Evolutionary conservation across 2,797 vertebrate genomes (phyloP).

Genomic region (Pogoniulus pusillus): DNA sequence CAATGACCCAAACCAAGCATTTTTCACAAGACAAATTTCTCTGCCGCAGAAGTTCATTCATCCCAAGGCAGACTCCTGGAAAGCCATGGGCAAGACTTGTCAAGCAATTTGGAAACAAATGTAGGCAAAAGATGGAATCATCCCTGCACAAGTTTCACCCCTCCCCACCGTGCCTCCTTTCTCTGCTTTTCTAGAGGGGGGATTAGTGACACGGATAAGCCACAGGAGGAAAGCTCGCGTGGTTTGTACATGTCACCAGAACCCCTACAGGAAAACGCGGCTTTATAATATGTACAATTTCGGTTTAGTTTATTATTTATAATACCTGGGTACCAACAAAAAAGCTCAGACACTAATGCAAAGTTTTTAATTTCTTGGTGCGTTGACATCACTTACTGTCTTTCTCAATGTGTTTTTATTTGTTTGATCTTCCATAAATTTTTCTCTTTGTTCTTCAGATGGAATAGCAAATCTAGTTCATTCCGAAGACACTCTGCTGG

Average conservation of each 20-base stretch:
- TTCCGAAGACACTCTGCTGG: neutral
- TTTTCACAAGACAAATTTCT: constrained; percentile 52
- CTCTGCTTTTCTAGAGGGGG: constrained; percentile 15
- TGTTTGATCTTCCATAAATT: constrained; percentile 75
- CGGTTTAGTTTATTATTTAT: constrained; percentile 70
- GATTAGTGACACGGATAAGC: constrained; percentile 50
- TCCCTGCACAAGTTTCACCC: neutral
- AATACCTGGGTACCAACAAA: constrained; percentile 55
- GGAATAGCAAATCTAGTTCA: constrained; percentile 44
- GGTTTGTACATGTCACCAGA: constrained; percentile 76
- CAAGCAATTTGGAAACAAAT: constrained; percentile 46
- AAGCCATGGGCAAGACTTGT: neutral
- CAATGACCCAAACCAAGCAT: constrained; percentile 41
- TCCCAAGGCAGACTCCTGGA: neutral
- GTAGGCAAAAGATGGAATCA: neutral
- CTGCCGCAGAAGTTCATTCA: constrained; percentile 30
- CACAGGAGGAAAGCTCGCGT: constrained; percentile 51
- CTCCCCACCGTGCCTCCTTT: neutral
- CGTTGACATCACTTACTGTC: constrained; percentile 71
- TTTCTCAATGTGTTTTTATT: constrained; percentile 72
- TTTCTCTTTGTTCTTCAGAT: constrained; percentile 66
- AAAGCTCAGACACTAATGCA: constrained; percentile 34
- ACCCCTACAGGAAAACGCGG: constrained; percentile 55
- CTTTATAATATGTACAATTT: constrained; percentile 52
- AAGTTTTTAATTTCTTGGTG: constrained; percentile 64